Percentiles rank a stretch among this genome's conserved stretches.
These are phyloP conservation scores for Fragum fragum DNA, from an alignment of 2,888 invertebrate species.

Conservation along the genomic window DNA sequence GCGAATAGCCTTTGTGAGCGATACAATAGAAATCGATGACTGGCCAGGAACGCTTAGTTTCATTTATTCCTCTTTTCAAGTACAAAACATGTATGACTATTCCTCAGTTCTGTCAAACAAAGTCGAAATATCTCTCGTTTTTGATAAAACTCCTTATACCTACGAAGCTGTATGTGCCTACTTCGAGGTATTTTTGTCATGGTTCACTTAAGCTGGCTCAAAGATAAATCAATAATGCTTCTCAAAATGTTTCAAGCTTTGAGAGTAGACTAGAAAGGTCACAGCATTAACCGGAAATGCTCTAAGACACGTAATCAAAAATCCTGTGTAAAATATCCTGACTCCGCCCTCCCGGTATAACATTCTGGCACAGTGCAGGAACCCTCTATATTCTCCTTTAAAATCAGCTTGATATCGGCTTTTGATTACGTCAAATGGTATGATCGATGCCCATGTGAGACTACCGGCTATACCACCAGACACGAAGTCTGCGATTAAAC, in stretches of 20 bases:
- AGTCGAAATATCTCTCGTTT: no score
- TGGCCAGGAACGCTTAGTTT: no score
- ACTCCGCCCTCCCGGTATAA: conserved; percentile 89
- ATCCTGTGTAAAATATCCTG: conserved; percentile 90
- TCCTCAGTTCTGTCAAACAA: no score
- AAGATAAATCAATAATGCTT: conserved; percentile 1
- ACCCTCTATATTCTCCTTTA: conserved; percentile 88
- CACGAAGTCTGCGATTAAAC: conserved; percentile 77
- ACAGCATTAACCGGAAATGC: conserved; percentile 91
- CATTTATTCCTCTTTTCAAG: no score
- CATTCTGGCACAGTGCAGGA: conserved; percentile 89
- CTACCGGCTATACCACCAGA: conserved; percentile 88
- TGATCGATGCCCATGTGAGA: conserved; percentile 90
- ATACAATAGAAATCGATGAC: no score
- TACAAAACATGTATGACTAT: no score
- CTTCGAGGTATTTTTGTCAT: no score
- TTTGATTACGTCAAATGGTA: conserved; percentile 93
- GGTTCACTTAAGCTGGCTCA: no score
- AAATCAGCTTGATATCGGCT: conserved; percentile 91
- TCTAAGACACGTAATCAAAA: conserved; percentile 89
- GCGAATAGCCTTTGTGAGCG: no score
- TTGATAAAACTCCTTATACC: no score
- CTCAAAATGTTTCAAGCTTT: conserved; percentile 72
- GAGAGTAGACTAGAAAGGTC: conserved; percentile 88
- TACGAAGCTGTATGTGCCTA: no score